phyloP scores from a whole-genome alignment of 2,888 invertebrate genomes.

The Geotrupes spiniger region DNA sequence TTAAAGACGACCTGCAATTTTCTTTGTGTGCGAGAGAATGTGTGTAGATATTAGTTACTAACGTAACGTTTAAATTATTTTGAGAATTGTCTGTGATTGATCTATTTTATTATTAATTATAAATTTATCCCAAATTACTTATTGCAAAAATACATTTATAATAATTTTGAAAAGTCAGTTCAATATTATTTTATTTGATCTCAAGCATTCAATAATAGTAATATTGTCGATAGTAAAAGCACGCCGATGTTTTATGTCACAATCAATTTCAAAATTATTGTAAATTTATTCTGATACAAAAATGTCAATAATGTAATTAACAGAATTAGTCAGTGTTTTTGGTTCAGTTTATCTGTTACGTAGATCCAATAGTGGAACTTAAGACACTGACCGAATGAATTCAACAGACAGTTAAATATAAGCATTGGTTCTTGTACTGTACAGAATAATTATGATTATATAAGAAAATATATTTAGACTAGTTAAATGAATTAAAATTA shows the following conservation, averaged over 20 bases:
- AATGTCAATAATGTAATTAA: conserved; percentile 9
- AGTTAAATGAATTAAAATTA: conserved; percentile 17
- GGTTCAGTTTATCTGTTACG: conserved; percentile 5
- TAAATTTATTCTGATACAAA: neutral
- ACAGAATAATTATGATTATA: conserved; percentile 21
- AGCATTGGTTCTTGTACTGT: conserved; percentile 20
- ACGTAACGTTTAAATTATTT: conserved; percentile 44
- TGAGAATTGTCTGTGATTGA: conserved; percentile 53
- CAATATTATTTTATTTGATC: too few species aligned
- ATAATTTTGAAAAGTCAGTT: too few species aligned
- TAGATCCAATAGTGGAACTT: conserved; percentile 17
- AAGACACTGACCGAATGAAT: conserved; percentile 17
- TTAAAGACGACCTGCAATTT: conserved; percentile 12
- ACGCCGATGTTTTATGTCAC: too few species aligned
- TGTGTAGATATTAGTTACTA: conserved; percentile 27
- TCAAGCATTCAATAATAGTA: too few species aligned
- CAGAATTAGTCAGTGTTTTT: conserved; percentile 17
- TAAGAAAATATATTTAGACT: conserved; percentile 18
- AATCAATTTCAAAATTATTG: too few species aligned
- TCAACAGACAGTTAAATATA: conserved; percentile 19
- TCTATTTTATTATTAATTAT: conserved; percentile 49
- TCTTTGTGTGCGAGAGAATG: conserved; percentile 25
- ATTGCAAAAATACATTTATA: too few species aligned
- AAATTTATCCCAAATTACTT: conserved; percentile 24
- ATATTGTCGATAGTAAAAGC: too few species aligned